phyloP scores from a whole-genome alignment of 2,888 invertebrate species.

The Nycteola revayana region DNA sequence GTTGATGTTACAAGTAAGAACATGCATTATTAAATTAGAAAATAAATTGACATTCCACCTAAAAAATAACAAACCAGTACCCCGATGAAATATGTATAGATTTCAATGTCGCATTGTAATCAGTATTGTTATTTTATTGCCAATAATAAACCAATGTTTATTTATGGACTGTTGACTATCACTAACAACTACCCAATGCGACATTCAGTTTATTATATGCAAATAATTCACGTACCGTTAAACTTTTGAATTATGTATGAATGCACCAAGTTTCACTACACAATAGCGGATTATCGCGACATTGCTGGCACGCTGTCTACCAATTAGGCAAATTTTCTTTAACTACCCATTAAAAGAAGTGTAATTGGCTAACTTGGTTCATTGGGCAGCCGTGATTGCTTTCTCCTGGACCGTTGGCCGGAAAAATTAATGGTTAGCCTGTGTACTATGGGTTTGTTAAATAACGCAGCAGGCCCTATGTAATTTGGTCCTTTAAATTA shows the following conservation, averaged over 20 bases:
- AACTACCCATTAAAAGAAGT: conserved; percentile 65
- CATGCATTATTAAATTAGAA: too few species aligned
- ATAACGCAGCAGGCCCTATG: conserved; percentile 33
- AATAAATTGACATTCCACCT: too few species aligned
- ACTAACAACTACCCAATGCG: conserved; percentile 16
- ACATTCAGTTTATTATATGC: conserved; percentile 25
- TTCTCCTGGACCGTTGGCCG: conserved; percentile 52
- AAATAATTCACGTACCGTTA: conserved; percentile 30
- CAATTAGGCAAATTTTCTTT: conserved; percentile 64
- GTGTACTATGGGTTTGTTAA: conserved; percentile 47
- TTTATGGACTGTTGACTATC: conserved; percentile 9
- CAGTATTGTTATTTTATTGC: conserved; percentile 14
- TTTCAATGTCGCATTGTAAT: too few species aligned
- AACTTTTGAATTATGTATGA: conserved; percentile 45
- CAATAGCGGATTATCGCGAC: conserved; percentile 37
- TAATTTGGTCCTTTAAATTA: conserved; percentile 38
- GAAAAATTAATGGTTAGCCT: conserved; percentile 60
- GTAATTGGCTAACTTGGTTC: conserved; percentile 71
- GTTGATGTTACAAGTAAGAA: too few species aligned
- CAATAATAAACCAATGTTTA: conserved; percentile 10
- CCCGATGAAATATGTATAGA: too few species aligned
- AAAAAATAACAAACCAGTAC: too few species aligned
- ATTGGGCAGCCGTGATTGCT: conserved; percentile 67
- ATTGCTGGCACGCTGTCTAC: conserved; percentile 47
- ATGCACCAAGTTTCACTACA: conserved; percentile 38